Base-by-base conservation (phyloP, 53 echinoderm and acorn worm genomes). In the Astropecten irregularis region DNA sequence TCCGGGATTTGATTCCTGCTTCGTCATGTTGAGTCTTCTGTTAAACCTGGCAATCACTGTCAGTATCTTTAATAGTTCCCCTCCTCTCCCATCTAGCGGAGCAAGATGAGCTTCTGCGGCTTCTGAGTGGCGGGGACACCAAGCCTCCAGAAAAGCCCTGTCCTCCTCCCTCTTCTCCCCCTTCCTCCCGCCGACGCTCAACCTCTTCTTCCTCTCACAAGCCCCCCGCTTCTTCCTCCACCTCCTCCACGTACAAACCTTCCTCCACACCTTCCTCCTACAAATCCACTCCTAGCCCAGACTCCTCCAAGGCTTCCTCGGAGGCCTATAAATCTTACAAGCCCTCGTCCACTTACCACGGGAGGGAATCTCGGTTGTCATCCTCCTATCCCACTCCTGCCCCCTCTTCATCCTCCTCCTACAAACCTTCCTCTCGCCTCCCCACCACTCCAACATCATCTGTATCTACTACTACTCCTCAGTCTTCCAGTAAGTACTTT, bases 191-290 rank as follows among this genome's bases (percentile, higher is more conserved):
- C 7, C 38, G 15, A 8, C 69, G 19, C 18, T 37, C 40, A 9
- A 69, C 5, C 69, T 40, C 39, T 49, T 32, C 65, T 8, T 3
- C 26, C 26, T 64, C 56, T 77, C 14, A 73, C 76, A 35, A 84
- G 56, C 46, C 53, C 84, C 47, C 83, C 31, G 77, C 76, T 36
- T 55, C 83, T 47, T 84, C 89, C 67, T 40, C 59, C 27, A 11
- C n/a, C n/a, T 54, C 40, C 47, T 66, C 63, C 49, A 68, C 81
- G 59, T 81, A 76, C 60, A 89, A 77, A 51, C 68, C 84, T 50
- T 21, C 83, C 35, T 20, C 76, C 28, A 34, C 69, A 14, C 54
- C 73, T 53, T n/a, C n/a, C n/a, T 50, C 88, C 49, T 70, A 69
- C 59, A 69, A 54, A 31, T 66, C 83, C 34, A 69, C 69, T 39